Base-by-base conservation (phyloP, 2,888 invertebrate genomes). In the Brenthis daphne region DNA sequence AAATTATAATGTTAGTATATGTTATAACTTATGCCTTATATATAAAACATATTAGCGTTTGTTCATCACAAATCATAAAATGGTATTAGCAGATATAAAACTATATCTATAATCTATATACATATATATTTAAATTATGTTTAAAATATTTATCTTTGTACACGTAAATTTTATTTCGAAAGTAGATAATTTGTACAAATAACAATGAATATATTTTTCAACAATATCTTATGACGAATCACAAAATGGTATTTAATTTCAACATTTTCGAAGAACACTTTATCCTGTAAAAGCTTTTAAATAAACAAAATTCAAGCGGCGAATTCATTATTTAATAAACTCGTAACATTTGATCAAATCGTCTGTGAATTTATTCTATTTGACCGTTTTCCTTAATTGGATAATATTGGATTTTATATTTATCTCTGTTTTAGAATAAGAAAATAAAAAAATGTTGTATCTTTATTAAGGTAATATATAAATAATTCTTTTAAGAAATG, bases 221-320 rank as follows among this genome's bases (percentile, higher is more conserved):
- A 29, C 14, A 50, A 60, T 12, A 29, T 11, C n/a, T 24, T 24
- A 24, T 11, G 12, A n/a, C 50, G 58, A 58, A 48, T 50, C n/a
- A 6, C 14, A 50, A 50, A 50, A 60, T 16, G 60, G 60, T 12
- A 60, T 60, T 60, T 60, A 60, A 60, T 60, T 60, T 60, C 50
- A n/a, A 50, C 12, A 60, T 60, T 60, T 60, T 50, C 48, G 60
- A 60, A 48, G 58, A 60, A 29, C 60, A 50, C 60, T 60, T 48
- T 48, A 50, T 60, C 50, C 60, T 50, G n/a, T 29, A 13, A 66
- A 66, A 47, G 60, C 47, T 48, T 58, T 54, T 66, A 60, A 66
- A 66, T 54, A 54, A 54, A 60, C 37, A 33, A 48, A 12, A 13
- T 53, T 48, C 20, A 33, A 51, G 13, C 8, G 20, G 16, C 51